Evolutionary conservation across 1,140 invertebrate genomes (phyloP).

Genomic region (Macrocentrus cingulum): DNA sequence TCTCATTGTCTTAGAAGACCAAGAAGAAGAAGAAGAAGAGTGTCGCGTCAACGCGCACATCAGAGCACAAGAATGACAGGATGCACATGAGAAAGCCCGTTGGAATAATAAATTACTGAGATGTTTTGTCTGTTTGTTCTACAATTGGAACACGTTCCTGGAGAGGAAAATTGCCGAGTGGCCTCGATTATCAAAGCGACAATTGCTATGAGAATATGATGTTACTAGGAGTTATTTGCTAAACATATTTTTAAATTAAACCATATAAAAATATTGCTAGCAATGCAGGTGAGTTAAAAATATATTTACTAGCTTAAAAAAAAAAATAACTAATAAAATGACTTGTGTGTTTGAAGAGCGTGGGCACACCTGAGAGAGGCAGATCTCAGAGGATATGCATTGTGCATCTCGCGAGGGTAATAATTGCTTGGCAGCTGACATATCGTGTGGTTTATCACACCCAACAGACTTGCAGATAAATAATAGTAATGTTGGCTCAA

Average conservation of each 20-base stretch:
- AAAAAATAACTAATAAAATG: not conserved
- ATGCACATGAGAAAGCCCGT: not conserved
- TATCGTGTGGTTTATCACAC: not conserved
- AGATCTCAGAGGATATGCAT: not conserved
- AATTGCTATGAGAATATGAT: slow-evolving; percentile 1
- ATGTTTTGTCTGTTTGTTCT: not conserved
- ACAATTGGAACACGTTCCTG: slow-evolving; percentile 23
- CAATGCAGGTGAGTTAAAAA: too few species aligned
- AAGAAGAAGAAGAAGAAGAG: not conserved
- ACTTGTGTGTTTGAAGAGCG: not conserved
- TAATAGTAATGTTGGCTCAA: not conserved
- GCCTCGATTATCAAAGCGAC: slow-evolving; percentile 6
- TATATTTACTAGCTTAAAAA: too few species aligned
- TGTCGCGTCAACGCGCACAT: too few species aligned
- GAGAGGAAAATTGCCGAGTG: slow-evolving; percentile 15
- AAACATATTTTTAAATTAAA: not conserved
- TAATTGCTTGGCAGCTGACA: not conserved
- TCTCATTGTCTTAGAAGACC: not conserved
- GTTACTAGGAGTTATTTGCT: not conserved
- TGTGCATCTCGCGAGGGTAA: not conserved
- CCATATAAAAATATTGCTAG: too few species aligned
- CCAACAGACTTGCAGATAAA: not conserved
- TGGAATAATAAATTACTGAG: too few species aligned
- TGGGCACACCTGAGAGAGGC: not conserved
- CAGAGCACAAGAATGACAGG: too few species aligned